A percentile compares a stretch with the other conserved stretches of the same genome.
phyloP scores from a whole-genome alignment of 2,113 vertebrate genomes.

The Cyanoliseus patagonus region DNA sequence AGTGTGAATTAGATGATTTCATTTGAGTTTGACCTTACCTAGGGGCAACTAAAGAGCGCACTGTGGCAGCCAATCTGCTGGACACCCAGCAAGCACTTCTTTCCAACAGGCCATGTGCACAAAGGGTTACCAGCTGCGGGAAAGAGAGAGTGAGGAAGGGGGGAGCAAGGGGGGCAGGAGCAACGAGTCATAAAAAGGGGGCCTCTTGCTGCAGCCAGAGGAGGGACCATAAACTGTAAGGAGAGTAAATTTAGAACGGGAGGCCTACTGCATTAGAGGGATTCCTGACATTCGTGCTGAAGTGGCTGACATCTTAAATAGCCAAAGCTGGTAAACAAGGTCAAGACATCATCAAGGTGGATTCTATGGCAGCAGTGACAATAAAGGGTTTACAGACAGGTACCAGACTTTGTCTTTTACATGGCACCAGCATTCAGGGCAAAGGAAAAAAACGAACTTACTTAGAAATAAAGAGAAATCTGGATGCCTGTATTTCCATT shows the following conservation, averaged over 20 bases:
- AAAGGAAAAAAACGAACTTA: background rate
- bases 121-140: background rate
- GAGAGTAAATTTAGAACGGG: conserved; percentile 45
- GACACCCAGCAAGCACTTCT: background rate
- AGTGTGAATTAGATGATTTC: background rate
- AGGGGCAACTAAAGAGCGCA: background rate
- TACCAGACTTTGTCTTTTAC: background rate
- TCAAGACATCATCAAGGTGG: background rate
- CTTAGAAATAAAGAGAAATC: background rate
- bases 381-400: background rate
- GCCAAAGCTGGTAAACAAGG: conserved; percentile 48
- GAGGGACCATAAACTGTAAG: conserved; percentile 38
- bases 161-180: background rate
- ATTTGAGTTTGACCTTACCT: background rate
- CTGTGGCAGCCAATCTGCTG: background rate
- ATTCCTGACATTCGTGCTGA: conserved; percentile 39
- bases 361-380: background rate
- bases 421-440: fast-evolving
- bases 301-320: conserved; percentile 27
- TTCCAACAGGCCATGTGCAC: background rate
- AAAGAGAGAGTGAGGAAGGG: background rate
- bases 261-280: conserved; percentile 21
- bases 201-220: conserved; percentile 32
- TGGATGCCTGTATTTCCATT: background rate
- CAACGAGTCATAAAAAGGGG: background rate